Base-by-base conservation (phyloP, 2,888 invertebrate genomes). In the Pimpla rufipes region DNA sequence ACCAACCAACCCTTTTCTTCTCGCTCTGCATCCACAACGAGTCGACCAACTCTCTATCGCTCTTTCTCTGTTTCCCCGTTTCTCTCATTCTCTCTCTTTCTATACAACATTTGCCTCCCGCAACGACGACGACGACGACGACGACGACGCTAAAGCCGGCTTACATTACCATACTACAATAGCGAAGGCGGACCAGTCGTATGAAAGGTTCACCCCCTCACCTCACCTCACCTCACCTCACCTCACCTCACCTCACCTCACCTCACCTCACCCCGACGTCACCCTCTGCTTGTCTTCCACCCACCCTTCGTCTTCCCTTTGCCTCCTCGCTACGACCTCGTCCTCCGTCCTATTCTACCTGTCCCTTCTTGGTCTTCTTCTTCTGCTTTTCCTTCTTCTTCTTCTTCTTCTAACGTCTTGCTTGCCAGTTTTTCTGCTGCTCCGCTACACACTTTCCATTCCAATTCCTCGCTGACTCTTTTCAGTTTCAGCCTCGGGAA, bases 131-230 rank as follows among this genome's bases (percentile, higher is more conserved):
- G 59, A 59, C 55, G 50, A 16, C 18, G 18, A 52, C 52, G 57
- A 57, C 29, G 66, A 77, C 40, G 66, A 73, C 18, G 23, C 67
- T 37, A 73, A 77, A 77, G 77, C 55, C 70, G 57, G 74, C 74
- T 74, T 66, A 70, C 70, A 64, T 78, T 82, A 67, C 73, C 74
- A 70, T 74, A 78, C 55, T 37, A 64, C 68, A 64, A 75, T 47
- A 74, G 55, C 35, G 62, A 70, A 47, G 74, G 50, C 64, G 64
- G 57, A 78, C 47, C 52, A 13, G 68, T 74, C 74, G 52, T 68
- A 78, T 59, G 62, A 78, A 68, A 68, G 74, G 35, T 78, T 29
- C 29, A 29, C 29, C 29, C 29, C 29, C 29, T 29, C 29, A 29
- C 3, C 5, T 5, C 3, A 29, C 29, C 29, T 29, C 29, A 2